Evolutionary conservation across 2,797 vertebrate species (phyloP).

Genomic region (Lithobates sylvaticus): DNA sequence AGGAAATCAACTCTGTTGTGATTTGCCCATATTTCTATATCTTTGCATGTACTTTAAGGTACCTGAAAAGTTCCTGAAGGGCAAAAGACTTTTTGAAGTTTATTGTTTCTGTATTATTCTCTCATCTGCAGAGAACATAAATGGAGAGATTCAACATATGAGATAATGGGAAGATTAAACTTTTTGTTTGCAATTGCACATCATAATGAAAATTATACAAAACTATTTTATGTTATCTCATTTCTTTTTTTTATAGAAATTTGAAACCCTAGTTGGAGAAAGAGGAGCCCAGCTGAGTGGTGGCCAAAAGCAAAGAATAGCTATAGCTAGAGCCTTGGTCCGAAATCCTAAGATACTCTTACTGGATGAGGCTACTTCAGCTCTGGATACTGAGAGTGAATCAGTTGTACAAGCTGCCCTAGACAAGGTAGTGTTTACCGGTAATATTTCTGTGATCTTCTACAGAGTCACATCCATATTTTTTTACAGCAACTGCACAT

Average conservation of each 20-base stretch:
- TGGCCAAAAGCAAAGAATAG: conserved; percentile 83
- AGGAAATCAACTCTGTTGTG: too few relatives aligned
- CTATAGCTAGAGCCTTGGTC: conserved; percentile 77
- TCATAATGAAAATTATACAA: too few relatives aligned
- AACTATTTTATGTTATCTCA: neutral
- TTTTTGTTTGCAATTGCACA: too few relatives aligned
- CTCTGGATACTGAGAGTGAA: conserved; percentile 66
- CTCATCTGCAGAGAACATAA: too few relatives aligned
- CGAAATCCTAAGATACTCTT: conserved; percentile 68
- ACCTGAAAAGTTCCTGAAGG: too few relatives aligned
- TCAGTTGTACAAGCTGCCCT: conserved; percentile 61
- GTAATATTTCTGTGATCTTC: neutral
- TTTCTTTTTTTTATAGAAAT: conserved; percentile 64
- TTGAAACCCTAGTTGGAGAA: conserved; percentile 82
- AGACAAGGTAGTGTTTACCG: conserved; percentile 65
- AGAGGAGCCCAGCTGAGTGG: conserved; percentile 82
- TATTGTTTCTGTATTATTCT: too few relatives aligned
- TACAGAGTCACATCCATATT: neutral
- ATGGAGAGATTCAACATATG: too few relatives aligned
- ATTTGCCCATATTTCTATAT: too few relatives aligned
- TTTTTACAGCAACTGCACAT: too few relatives aligned
- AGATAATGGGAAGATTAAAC: too few relatives aligned
- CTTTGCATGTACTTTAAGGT: too few relatives aligned
- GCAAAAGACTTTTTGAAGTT: too few relatives aligned
- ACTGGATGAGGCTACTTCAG: conserved; percentile 65